A percentile compares a stretch with the other conserved stretches of the same genome.
phyloP scores from a whole-genome alignment of 37 sponge, comb jelly and placozoan genomes.

The Crambe crambe region DNA sequence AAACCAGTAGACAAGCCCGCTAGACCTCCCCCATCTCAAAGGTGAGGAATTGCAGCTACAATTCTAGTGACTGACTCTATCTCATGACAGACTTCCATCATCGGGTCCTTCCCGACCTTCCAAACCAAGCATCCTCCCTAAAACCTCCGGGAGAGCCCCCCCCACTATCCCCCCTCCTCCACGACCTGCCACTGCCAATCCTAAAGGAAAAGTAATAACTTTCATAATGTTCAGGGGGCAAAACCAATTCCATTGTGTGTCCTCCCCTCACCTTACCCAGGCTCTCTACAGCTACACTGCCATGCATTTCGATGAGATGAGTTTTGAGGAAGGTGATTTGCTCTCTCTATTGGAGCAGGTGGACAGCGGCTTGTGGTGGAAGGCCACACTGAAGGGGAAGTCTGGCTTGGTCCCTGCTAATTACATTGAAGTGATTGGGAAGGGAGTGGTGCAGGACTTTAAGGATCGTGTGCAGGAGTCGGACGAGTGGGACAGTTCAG shows the following conservation, averaged over 20 bases:
- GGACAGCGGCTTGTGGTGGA: conserved; percentile 20
- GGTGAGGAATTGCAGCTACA: no score
- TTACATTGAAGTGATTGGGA: conserved; percentile 52
- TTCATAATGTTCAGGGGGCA: no score
- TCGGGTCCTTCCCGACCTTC: not conserved
- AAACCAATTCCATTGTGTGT: no score
- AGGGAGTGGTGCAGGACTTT: not conserved
- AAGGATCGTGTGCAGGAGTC: not conserved
- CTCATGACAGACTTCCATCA: not conserved
- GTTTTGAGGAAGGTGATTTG: conserved; percentile 30
- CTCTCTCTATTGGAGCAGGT: conserved; percentile 5
- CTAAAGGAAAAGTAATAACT: not conserved
- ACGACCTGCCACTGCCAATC: not conserved
- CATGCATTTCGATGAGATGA: conserved; percentile 55
- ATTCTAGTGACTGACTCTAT: not conserved
- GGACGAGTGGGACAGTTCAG: conserved; percentile 47
- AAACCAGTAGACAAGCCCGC: conserved; percentile 2
- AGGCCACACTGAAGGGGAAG: conserved; percentile 44
- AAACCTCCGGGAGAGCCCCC: not conserved
- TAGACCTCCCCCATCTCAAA: no score
- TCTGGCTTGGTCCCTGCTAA: conserved; percentile 64
- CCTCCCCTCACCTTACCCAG: no score
- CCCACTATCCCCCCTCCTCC: not conserved
- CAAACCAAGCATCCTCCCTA: not conserved
- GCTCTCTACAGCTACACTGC: conserved; percentile 54